Conservation (phyloP, 2,113 vertebrate species). For the Gymnocephalus cernua region DNA sequence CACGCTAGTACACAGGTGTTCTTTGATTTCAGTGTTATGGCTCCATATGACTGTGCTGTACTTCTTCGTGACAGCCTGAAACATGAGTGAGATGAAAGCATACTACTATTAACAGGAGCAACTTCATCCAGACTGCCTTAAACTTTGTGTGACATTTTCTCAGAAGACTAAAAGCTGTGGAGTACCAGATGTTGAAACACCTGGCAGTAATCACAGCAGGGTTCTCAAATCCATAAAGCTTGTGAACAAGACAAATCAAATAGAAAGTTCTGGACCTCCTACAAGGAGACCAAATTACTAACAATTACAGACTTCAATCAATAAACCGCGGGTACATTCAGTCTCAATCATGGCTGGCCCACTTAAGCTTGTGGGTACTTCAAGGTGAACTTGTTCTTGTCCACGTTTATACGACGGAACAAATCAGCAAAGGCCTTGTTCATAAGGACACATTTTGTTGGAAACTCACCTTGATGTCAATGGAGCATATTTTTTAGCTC, state of each 20-base stretch:
- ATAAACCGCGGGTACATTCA: constrained; percentile 6
- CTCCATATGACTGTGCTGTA: constrained; percentile 23
- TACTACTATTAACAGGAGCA: constrained; percentile 54
- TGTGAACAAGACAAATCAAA: constrained; percentile 28
- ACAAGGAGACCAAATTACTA: not conserved
- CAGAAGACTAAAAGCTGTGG: constrained; percentile 31
- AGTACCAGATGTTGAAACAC: constrained; percentile 77
- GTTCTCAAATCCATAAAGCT: constrained; percentile 9
- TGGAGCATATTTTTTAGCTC: not conserved
- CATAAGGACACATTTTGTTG: not conserved
- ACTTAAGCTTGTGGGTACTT: not conserved
- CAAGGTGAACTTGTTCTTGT: not conserved
- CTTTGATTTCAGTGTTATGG: constrained; percentile 65
- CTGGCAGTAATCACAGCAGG: constrained; percentile 67
- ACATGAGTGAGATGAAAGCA: constrained; percentile 61
- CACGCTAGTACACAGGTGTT: constrained; percentile 72
- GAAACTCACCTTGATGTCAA: not conserved
- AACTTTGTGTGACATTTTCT: constrained; percentile 54
- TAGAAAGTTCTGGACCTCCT: constrained; percentile 19
- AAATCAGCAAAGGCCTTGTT: not conserved
- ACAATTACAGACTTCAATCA: constrained; percentile 20
- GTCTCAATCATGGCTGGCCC: not conserved
- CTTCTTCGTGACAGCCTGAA: constrained; percentile 56
- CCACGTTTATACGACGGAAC: not conserved
- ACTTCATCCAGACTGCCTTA: constrained; percentile 59